Base-by-base conservation (phyloP, 2,113 vertebrate genomes). In the Ptilonorhynchus violaceus region DNA sequence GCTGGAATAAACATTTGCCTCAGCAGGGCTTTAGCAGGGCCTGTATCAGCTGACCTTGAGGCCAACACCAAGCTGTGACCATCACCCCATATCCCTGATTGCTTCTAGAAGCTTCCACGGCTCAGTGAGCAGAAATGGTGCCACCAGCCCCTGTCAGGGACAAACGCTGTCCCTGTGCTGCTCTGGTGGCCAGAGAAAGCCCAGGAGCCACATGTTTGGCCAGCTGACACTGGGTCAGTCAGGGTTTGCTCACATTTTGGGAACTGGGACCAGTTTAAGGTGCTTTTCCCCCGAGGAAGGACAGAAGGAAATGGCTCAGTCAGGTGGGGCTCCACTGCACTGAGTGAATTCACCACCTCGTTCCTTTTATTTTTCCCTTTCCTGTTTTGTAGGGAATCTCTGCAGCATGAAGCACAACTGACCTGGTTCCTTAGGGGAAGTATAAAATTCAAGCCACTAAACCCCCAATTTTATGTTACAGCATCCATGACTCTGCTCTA, bases 261-360 rank as follows among this genome's bases (percentile, higher is more conserved):
- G 37, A 27, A 4, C 17, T 14, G 37, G 78, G 62, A 19, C 4
- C 28, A 33, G 33, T 56, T 52, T 80, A 21, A n/a, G 31, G 30
- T 27, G 67, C 44, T 92, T 88, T 53, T 59, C 44, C 19, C 6
- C 31, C 19, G 16, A 50, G 33, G 44, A 79, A 41, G 27, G 23
- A 10, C 27, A 6, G 3, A 3, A 72, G 39, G 52, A 41, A 30
- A 27, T 0, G 0, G 6, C 22, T 42, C 30, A 47, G 28, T 41
- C 63, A 44, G 24, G n/a, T 13, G 52, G 0, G 2, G 27, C 33
- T 16, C n/a, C 21, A 10, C 39, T 50, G 58, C 44, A 13, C 23
- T 22, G 9, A 24, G 15, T 42, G 2, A 35, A 39, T n/a, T 52
- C 56, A 50, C 35, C n/a, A 13, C 6, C 4, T 6, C 15, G 0